phyloP scores from a whole-genome alignment of 1,140 invertebrate species.

The Dinothrombium tinctorium region DNA sequence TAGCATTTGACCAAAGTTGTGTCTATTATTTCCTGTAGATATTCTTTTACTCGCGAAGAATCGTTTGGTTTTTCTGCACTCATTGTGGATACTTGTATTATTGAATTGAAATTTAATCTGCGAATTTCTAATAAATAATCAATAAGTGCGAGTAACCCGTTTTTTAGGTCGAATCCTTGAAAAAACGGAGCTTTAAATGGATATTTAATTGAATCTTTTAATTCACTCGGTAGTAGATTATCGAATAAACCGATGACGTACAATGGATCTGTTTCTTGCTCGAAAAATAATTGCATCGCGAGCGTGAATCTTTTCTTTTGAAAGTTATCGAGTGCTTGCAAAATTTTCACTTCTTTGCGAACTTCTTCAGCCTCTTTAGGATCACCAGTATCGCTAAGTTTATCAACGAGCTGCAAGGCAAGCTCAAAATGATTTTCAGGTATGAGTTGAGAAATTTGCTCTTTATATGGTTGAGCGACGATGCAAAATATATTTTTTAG shows the following conservation, averaged over 20 bases:
- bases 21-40: conserved; percentile 69
- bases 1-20: conserved; percentile 90
- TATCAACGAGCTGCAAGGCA: conserved; percentile 67
- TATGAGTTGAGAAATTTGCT: conserved; percentile 54
- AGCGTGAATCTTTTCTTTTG: conserved; percentile 58
- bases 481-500: conserved; percentile 64
- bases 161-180: conserved; percentile 60
- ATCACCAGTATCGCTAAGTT: background rate
- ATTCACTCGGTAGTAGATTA: conserved; percentile 47
- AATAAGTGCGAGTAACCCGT: conserved; percentile 58
- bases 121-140: conserved; percentile 57
- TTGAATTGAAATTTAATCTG: no score
- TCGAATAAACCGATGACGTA: conserved; percentile 85
- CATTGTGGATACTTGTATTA: no score
- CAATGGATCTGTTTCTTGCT: conserved; percentile 67
- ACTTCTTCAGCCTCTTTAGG: background rate
- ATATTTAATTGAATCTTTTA: conserved; percentile 28
- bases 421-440: conserved; percentile 76
- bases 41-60: background rate
- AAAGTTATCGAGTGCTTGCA: conserved; percentile 74
- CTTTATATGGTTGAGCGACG: conserved; percentile 42
- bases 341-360: conserved; percentile 49
- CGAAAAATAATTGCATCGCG: conserved; percentile 70
- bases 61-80: no score
- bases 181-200: conserved; percentile 34